Percentiles rank a stretch among this genome's conserved stretches.
Conservation (phyloP, 2,797 vertebrate species). For the Distichodus sexfasciatus region DNA sequence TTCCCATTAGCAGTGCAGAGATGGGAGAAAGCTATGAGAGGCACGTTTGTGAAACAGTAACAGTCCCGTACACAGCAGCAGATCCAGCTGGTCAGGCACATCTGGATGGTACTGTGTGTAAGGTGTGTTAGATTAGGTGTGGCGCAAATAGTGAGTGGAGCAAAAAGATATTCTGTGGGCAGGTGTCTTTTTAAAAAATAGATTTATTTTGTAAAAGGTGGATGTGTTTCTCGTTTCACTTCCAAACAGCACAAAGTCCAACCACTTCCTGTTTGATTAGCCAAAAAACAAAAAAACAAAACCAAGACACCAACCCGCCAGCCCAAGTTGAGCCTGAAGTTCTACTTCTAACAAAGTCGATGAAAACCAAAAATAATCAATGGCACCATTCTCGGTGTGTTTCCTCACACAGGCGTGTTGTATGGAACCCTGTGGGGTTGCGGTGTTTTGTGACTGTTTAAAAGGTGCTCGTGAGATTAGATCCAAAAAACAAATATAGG, state of each 20-base stretch:
- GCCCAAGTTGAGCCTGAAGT: constrained; percentile 11
- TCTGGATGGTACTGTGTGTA: neutral
- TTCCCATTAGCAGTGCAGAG: no score
- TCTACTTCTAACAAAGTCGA: constrained; percentile 15
- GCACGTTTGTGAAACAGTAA: no score
- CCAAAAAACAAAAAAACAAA: neutral
- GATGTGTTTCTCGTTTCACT: constrained; percentile 34
- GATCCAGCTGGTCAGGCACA: neutral
- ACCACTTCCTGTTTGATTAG: neutral
- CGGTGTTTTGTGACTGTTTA: constrained; percentile 5
- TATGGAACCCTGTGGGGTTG: constrained; percentile 1
- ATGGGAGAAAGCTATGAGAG: no score
- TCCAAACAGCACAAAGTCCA: constrained; percentile 36
- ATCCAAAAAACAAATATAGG: constrained; percentile 7
- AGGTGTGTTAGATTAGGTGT: neutral
- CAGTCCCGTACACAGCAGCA: neutral
- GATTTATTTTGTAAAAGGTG: constrained; percentile 54
- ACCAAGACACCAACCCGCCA: neutral
- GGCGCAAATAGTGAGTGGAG: no score
- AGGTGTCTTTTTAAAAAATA: constrained; percentile 50
- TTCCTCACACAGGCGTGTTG: neutral
- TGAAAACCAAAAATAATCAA: constrained; percentile 4
- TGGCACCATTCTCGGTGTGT: constrained; percentile 19
- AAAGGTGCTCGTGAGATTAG: constrained; percentile 31
- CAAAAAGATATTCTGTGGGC: neutral